Evolutionary conservation across 2,113 vertebrate species (phyloP), one percentile per base, ranked within the genome.

Genomic region (Nansenia antarctica): DNA sequence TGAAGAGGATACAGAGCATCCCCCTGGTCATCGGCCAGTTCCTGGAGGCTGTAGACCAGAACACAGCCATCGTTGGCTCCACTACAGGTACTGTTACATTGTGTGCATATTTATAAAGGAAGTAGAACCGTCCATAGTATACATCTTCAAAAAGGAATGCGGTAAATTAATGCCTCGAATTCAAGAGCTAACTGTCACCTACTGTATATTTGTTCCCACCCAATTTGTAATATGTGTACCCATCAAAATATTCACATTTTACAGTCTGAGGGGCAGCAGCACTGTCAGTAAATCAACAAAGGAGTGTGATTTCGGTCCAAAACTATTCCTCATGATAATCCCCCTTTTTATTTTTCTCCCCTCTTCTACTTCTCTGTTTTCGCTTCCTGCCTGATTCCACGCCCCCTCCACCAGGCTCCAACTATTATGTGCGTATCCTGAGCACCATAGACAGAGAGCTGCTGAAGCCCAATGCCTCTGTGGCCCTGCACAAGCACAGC

Each of bases 401-500:
- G 39, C 34, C 12, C 3, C 26, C 18, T 22, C 20, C 14, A 26
- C 12, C 47, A 98, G 96, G 96, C 0, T 98, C 96, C 47, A 98
- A 98, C 83, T 98, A 97, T 81, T 98, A 98, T 0, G 96, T 98
- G 67, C 91, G 96, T 24, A 98, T 98, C 85, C 77, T 98, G 77
- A 98, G 96, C 92, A 98, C 96, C 87, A 98, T 98, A 0, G 96
- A 98, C 80, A 84, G 96, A 59, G 96, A 98, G 89, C 93, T 98
- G 80, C 93, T 98, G 73, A 98, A 98, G 83, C 96, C 96, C 73
- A 98, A 98, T 0, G 96, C 96, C 35, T 98, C 96, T 0, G 96
- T 98, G 80, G 96, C 96, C 1, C 86, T 98, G 22, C 96, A 98
- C 88, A 98, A 98, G 68, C 96, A 98, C 92, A 98, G 96, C 91